Percentiles rank a stretch among this genome's conserved stretches.
These are phyloP conservation scores for Apis dorsata DNA, from an alignment of 1,140 invertebrate genomes.

Conservation along the genomic window DNA sequence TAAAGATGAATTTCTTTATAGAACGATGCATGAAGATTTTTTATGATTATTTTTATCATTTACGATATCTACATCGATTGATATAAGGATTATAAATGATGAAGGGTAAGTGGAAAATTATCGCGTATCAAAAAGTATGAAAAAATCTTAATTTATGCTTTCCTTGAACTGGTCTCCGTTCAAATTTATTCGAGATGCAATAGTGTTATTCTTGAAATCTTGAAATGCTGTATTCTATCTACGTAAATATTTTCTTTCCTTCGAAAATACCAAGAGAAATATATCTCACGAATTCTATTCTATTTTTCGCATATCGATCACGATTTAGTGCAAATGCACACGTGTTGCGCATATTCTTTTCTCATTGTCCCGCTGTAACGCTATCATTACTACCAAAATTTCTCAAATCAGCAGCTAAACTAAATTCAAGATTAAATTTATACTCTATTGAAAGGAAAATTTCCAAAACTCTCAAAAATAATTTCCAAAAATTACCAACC, in stretches of 20 bases:
- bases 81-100: no score
- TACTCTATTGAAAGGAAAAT: no score
- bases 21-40: no score
- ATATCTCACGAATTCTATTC: neutral
- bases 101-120: neutral
- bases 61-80: no score
- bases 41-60: no score
- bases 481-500: no score
- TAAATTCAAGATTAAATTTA: no score
- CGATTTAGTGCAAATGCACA: neutral
- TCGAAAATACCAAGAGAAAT: neutral
- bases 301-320: neutral
- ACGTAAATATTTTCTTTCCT: neutral
- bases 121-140: neutral
- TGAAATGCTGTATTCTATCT: neutral
- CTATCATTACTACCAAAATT: no score
- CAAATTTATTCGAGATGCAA: neutral
- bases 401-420: neutral
- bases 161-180: neutral
- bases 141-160: neutral
- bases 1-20: no score
- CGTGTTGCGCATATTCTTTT: no score
- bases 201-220: neutral
- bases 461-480: no score
- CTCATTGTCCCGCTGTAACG: neutral